Evolutionary conservation across 2,797 vertebrate species (phyloP).

Genomic region (Lithobates pipiens): DNA sequence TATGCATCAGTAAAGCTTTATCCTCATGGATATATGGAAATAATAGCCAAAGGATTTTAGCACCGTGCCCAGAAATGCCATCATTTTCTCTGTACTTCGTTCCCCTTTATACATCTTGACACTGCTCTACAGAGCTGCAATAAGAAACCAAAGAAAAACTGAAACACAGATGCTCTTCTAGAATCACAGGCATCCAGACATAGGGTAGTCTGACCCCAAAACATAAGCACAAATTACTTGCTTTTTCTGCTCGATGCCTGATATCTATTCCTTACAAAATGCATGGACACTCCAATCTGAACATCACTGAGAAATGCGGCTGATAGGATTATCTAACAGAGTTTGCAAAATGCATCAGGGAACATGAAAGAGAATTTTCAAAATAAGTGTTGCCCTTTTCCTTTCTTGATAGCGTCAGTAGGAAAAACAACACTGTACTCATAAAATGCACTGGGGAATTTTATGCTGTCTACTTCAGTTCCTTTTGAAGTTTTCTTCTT

Average conservation of each 20-base stretch:
- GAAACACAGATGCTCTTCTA: not conserved
- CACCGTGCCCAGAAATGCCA: not conserved
- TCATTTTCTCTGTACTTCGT: not conserved
- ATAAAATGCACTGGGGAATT: conserved; percentile 46
- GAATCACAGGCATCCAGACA: conserved; percentile 9
- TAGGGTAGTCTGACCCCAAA: conserved; percentile 47
- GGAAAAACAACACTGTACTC: conserved; percentile 43
- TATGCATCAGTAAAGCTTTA: conserved; percentile 21
- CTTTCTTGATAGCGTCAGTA: conserved; percentile 40
- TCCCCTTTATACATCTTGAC: not conserved
- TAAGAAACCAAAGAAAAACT: not conserved
- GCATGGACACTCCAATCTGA: conserved; percentile 53
- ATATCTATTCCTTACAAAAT: conserved; percentile 51
- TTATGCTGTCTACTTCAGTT: conserved; percentile 58
- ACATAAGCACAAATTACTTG: conserved; percentile 45
- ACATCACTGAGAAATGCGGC: conserved; percentile 58
- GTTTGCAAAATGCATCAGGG: conserved; percentile 56
- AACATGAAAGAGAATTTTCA: conserved; percentile 53
- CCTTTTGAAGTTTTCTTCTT: conserved; percentile 64
- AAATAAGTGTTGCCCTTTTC: conserved; percentile 49
- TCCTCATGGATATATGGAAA: conserved; percentile 14
- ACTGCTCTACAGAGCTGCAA: not conserved
- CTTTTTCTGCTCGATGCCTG: conserved; percentile 28
- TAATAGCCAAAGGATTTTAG: not conserved
- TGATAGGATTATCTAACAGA: conserved; percentile 63